Evolutionary conservation across 2,113 vertebrate species (phyloP), one percentile per base, ranked within the genome.

Genomic region (Lepus europaeus): DNA sequence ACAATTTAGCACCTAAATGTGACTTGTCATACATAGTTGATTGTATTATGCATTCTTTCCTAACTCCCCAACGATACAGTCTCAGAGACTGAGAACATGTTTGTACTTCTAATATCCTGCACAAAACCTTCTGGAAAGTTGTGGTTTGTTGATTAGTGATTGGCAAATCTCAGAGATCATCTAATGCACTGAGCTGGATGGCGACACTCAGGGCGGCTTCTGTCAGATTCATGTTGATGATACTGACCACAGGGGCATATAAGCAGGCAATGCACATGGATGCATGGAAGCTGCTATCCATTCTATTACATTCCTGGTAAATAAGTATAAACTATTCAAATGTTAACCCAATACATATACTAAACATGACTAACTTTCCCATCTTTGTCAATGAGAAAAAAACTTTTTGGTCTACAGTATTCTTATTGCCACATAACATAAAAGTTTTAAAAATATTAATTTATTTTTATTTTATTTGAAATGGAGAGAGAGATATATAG

Each of bases 101-200:
- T 82, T 69, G 27, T 12, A 83, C 29, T 61, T 90, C 77, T 31
- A 29, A 31, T 78, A 11, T 23, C 9, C 53, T 63, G 12, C 12
- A 49, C 33, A 64, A 22, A 19, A 59, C 31, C 76, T 92, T 7
- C 36, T 91, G 63, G 59, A 90, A 90, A 89, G 45, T 56, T 73
- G 33, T 31, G 17, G n/a, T 82, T 84, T 95, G 12, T n/a, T 70
- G 29, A 22, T 87, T n/a, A 31, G 25, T 68, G 69, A 61, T 53
- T 66, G 49, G 45, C 77, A 92, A 39, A 11, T 72, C 66, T 73
- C 23, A 36, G 53, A n/a, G 9, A 91, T 23, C 51, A 20, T 61
- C 59, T 68, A 36, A 39, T 69, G 39, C 1, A 20, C 6, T 1
- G 0, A 85, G 61, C 14, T 27, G 4, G 9, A 63, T 27, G n/a